These are phyloP conservation scores for Eutrigla gurnardus DNA, from an alignment of 2,797 vertebrate species.

Conservation along the genomic window DNA sequence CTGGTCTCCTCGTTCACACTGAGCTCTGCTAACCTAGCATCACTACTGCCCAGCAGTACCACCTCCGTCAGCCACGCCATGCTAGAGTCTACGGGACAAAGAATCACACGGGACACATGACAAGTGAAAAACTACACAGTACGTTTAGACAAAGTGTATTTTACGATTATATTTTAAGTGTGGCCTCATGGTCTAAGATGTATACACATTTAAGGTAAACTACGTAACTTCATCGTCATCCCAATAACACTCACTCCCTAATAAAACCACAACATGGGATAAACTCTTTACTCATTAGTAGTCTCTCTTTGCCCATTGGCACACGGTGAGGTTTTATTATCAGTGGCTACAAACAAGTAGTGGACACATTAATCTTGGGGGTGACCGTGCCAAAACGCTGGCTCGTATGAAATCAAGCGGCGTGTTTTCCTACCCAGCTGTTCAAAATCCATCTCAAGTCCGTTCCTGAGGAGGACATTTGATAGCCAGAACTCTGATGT, in stretches of 20 bases:
- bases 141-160: not conserved
- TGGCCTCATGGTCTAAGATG: not conserved
- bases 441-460: slow-evolving; percentile 86
- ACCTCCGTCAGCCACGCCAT: slow-evolving; percentile 84
- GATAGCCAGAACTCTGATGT: slow-evolving; percentile 84
- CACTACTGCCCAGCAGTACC: slow-evolving; percentile 79
- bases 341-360: not conserved
- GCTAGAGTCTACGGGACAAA: slow-evolving; percentile 71
- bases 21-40: slow-evolving; percentile 80
- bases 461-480: slow-evolving; percentile 86
- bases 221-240: not conserved
- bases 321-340: not conserved
- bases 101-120: not conserved
- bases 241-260: not conserved
- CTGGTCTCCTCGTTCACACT: slow-evolving; percentile 79
- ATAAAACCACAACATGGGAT: not conserved
- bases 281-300: not conserved
- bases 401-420: slow-evolving; percentile 9
- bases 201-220: not conserved
- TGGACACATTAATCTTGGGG: slow-evolving; percentile 1
- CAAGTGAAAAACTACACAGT: not conserved
- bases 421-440: slow-evolving; percentile 81
- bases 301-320: not conserved
- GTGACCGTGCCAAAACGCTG: slow-evolving; percentile 9
- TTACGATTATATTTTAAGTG: not conserved